Evolutionary conservation across 2,888 invertebrate species (phyloP).

Genomic region (Eristalis intricaria): DNA sequence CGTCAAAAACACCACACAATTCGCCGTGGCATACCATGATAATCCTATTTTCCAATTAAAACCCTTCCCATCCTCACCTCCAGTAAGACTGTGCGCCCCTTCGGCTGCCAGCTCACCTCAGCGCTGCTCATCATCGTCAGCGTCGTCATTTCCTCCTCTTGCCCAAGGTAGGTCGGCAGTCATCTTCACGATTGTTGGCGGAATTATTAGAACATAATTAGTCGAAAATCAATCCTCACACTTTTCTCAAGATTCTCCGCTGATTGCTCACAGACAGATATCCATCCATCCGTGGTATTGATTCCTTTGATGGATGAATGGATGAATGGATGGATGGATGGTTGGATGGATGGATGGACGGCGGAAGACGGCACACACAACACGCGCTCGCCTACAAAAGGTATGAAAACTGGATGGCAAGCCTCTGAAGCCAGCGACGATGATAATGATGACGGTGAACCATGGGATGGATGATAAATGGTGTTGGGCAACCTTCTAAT

Average conservation of each 20-base stretch:
- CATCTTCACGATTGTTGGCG: neutral
- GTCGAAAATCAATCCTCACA: constrained; percentile 59
- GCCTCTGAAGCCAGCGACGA: constrained; percentile 1
- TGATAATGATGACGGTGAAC: constrained; percentile 35
- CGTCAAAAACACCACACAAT: constrained; percentile 1
- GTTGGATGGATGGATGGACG: neutral
- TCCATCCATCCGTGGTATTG: constrained; percentile 50
- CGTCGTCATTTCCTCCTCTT: neutral
- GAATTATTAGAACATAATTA: constrained; percentile 62
- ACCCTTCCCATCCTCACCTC: constrained; percentile 3
- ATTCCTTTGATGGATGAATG: constrained; percentile 19
- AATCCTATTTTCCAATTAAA: constrained; percentile 56
- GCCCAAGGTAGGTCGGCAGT: constrained; percentile 11
- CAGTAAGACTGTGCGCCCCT: neutral
- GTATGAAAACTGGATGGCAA: neutral
- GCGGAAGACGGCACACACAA: neutral
- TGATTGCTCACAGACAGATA: constrained; percentile 47
- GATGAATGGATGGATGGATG: neutral
- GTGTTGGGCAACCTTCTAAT: constrained; percentile 42
- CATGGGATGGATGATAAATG: constrained; percentile 46
- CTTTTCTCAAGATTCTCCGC: constrained; percentile 34
- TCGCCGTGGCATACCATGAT: neutral
- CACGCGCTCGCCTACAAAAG: neutral
- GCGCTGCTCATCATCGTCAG: too few species aligned
- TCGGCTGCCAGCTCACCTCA: neutral